Evolutionary conservation across 2,797 vertebrate species (phyloP), one percentile per base, ranked within the genome.

Genomic region (Notolepis coatsorum): DNA sequence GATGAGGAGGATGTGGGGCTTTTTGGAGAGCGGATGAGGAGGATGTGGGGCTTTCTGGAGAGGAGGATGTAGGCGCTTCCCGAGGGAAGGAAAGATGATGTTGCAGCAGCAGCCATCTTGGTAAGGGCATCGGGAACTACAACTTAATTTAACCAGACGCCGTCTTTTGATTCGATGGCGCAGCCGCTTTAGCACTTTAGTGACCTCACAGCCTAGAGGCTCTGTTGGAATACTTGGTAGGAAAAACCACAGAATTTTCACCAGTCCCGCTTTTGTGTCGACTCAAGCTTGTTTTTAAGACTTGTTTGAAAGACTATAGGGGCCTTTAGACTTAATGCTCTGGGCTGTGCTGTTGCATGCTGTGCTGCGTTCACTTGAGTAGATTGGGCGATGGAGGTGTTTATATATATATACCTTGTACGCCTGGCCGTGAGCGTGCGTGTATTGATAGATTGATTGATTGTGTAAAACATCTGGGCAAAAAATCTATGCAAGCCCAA

Each of bases 101-200:
- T n/a, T n/a, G n/a, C n/a, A n/a, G n/a, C n/a, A n/a, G n/a, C n/a
- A n/a, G n/a, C n/a, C n/a, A n/a, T n/a, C n/a, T n/a, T n/a, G n/a
- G n/a, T n/a, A n/a, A n/a, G n/a, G n/a, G n/a, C n/a, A n/a, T n/a
- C n/a, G n/a, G n/a, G n/a, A n/a, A n/a, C n/a, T n/a, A n/a, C n/a
- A n/a, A n/a, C n/a, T n/a, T n/a, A n/a, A n/a, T n/a, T n/a, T n/a
- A n/a, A n/a, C n/a, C n/a, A n/a, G n/a, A n/a, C n/a, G n/a, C 18
- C 3, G 9, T 21, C 2, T 21, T 45, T n/a, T 24, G 18, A 65
- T 61, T 65, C 28, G 45, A 55, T 7, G 15, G 68, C 60, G 45
- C 57, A 71, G 72, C 66, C 71, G 74, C 78, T 73, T 66, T 37
- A 68, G 85, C 82, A 84, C 85, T 88, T 86, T 88, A 84, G 77